phyloP scores from a whole-genome alignment of 2,888 invertebrate species.

The Pyrrhosoma nymphula region DNA sequence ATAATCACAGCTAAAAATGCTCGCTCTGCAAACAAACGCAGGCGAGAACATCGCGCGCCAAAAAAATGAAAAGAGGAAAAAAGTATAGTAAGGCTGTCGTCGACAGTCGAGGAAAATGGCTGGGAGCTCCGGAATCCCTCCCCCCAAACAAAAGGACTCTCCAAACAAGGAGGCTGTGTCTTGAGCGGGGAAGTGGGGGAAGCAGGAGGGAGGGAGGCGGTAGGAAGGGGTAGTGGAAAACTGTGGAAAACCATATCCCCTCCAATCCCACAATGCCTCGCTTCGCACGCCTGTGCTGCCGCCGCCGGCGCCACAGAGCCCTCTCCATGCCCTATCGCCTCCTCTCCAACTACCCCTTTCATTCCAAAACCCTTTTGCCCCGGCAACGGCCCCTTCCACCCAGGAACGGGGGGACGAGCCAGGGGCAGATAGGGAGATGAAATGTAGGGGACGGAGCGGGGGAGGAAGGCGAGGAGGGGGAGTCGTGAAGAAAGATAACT shows the following conservation, averaged over 20 bases:
- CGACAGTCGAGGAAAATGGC: not conserved
- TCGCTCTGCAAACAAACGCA: not conserved
- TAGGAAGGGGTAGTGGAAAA: not conserved
- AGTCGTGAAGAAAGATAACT: conserved; percentile 58
- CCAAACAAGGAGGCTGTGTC: conserved; percentile 12
- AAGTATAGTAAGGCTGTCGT: not conserved
- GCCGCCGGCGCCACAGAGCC: conserved; percentile 42
- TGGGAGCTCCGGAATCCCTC: not conserved
- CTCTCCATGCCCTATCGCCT: conserved; percentile 40
- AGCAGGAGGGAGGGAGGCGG: not conserved
- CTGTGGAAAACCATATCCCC: not conserved
- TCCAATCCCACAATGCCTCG: not conserved
- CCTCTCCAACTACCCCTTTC: not conserved
- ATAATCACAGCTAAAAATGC: not conserved
- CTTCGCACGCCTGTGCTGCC: not conserved
- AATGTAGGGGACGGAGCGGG: not conserved
- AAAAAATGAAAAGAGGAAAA: not conserved
- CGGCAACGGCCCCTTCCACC: not conserved
- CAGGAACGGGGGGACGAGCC: not conserved
- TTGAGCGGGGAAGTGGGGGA: not conserved
- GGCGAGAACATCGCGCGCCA: not conserved
- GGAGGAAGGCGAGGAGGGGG: conserved; percentile 31
- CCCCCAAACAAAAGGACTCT: not conserved
- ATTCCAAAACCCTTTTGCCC: conserved; percentile 43
- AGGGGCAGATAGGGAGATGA: not conserved